Evolutionary conservation across 2,797 vertebrate genomes (phyloP), one percentile per base, ranked within the genome.

Genomic region (Myotis pilosus): DNA sequence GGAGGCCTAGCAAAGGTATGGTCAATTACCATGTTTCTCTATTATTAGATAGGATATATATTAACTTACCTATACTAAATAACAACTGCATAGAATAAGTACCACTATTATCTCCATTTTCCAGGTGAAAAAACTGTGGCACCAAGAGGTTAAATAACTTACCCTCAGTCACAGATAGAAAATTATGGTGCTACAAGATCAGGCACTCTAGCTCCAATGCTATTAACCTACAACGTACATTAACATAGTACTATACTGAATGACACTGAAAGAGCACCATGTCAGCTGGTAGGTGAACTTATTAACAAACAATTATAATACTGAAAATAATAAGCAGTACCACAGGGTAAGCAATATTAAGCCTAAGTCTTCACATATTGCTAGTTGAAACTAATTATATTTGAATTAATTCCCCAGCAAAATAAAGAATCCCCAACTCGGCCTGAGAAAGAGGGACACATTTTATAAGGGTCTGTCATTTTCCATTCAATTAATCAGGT

Each of bases 401-500:
- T 92, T 80, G 55, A 91, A 80, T 69, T 87, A 89, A 89, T 38
- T 86, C 28, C 55, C 75, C 0, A 86, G 38, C 36, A 95, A 95
- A 87, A 91, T 22, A 28, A 93, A 95, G 85, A 94, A 72, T 81
- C 36, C 15, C 51, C 28, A 89, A 91, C 15, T 66, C 36, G 81
- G 53, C 36, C 38, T 64, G 33, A 81, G 30, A 95, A 94, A 90
- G n/a, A 93, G 6, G 8, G 81, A 80, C 30, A 84, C 55, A 87
- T 83, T 86, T 88, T 55, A 47, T 11, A 92, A 76, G 25, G 3
- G 20, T 80, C 38, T 95, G 57, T 91, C 69, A 90, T 62, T 36
- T 93, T 74, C 55, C 64, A 79, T 47, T 94, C 83, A 93, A 84
- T 94, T 95, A 89, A 86, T 49, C n/a, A 90, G 20, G 33, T 72